phyloP scores from a whole-genome alignment of 2,113 vertebrate genomes.

The Capreolus pygargus region DNA sequence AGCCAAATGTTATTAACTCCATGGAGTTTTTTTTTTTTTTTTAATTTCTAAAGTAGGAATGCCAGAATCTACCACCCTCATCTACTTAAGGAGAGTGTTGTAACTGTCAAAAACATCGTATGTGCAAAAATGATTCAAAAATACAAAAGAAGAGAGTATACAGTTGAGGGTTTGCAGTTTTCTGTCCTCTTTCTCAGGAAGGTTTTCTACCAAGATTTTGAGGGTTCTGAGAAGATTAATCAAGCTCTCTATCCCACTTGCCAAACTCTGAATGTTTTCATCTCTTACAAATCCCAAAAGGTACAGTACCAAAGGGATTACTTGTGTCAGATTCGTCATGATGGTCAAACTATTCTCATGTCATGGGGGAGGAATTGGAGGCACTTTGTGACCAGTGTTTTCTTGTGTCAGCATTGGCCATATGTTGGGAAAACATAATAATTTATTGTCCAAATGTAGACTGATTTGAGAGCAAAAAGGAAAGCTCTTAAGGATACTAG shows the following conservation, averaged over 20 bases:
- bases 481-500: background rate
- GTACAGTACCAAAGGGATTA: background rate
- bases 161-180: background rate
- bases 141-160: background rate
- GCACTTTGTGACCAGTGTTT: background rate
- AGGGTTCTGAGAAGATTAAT: background rate
- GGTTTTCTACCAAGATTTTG: background rate
- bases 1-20: background rate
- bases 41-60: background rate
- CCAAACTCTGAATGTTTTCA: background rate
- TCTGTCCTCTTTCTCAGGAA: background rate
- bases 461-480: background rate
- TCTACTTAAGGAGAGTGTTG: background rate
- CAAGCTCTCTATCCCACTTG: background rate
- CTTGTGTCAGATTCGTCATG: background rate
- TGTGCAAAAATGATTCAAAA: background rate
- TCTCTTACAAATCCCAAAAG: background rate
- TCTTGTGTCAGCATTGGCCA: background rate
- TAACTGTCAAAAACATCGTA: background rate
- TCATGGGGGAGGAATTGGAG: background rate
- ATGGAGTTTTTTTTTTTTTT: background rate
- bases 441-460: background rate
- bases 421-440: background rate
- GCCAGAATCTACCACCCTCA: background rate
- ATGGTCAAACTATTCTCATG: background rate